Conservation (phyloP, 2,888 invertebrate species). For the Cordylochernes scorpioides region DNA sequence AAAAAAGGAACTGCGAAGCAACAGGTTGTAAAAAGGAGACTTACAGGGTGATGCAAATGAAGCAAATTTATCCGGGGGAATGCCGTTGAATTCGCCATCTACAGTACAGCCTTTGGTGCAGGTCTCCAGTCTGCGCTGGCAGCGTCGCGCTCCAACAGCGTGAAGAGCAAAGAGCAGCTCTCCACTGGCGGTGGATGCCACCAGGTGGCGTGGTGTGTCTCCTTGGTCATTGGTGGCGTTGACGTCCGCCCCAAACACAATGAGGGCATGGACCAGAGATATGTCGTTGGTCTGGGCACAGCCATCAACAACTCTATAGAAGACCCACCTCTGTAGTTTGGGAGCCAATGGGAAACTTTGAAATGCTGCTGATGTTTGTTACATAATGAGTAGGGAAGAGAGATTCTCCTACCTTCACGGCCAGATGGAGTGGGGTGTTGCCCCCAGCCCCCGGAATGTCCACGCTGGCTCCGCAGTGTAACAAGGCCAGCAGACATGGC, state of each 20-base stretch:
- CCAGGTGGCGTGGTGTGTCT: slow-evolving; percentile 40
- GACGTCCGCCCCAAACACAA: slow-evolving; percentile 63
- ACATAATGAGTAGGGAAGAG: too few species aligned
- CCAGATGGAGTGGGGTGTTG: slow-evolving; percentile 60
- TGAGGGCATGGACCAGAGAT: slow-evolving; percentile 34
- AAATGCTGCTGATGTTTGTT: too few species aligned
- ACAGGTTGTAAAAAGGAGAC: too few species aligned
- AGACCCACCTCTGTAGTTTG: too few species aligned
- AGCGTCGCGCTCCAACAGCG: slow-evolving; percentile 52
- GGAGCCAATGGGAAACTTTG: too few species aligned
- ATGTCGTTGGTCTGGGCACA: slow-evolving; percentile 13
- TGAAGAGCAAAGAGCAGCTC: slow-evolving; percentile 47
- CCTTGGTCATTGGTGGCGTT: slow-evolving; percentile 39
- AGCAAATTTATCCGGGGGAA: slow-evolving; percentile 21
- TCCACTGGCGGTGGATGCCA: slow-evolving; percentile 13
- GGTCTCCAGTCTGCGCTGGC: slow-evolving; percentile 4
- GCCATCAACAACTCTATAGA: neutral
- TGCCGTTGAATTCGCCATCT: slow-evolving; percentile 43
- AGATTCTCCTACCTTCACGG: slow-evolving; percentile 28
- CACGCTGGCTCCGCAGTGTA: slow-evolving; percentile 46
- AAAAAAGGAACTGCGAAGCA: too few species aligned
- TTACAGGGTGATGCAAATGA: too few species aligned
- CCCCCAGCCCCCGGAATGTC: slow-evolving; percentile 50
- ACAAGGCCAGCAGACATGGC: slow-evolving; percentile 51
- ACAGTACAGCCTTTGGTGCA: slow-evolving; percentile 49